Evolutionary conservation across 2,113 vertebrate species (phyloP), one percentile per base, ranked within the genome.

Genomic region (Grus americana): DNA sequence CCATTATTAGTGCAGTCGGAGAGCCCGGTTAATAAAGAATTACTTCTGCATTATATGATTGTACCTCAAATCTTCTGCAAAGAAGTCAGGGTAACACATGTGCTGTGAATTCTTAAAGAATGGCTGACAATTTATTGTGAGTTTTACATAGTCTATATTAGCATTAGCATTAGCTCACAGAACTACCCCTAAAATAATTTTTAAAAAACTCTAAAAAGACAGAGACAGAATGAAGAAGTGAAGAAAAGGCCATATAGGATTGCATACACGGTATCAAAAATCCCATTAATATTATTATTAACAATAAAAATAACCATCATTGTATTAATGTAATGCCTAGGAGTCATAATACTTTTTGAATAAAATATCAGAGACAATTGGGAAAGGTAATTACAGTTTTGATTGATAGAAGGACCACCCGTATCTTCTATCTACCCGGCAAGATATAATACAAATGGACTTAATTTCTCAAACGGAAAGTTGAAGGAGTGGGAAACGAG

Each of bases 321-420:
- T 66, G 46, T 89, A 79, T 91, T 79, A 91, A 82, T 70, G 54
- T 50, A 82, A 88, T 95, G 62, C 62, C 90, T 93, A 88, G 62
- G 42, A 94, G 81, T 92, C 73, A 87, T 81, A 84, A 74, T 68
- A 89, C 46, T 81, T 96, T 92, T 91, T 96, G 76, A 95, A 92
- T 89, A 87, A 93, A 95, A 70, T 92, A 85, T 62, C 70, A 70
- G 70, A 91, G 76, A 94, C 83, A 91, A 87, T 68, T 78, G 83
- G 38, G 76, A 91, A 91, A 95, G 82, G 94, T 95, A 96, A 95
- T 95, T 96, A 95, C 46, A 90, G 42, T 95, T 91, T 82, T 91
- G 91, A 95, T 92, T 97, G 96, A 87, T 90, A 87, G 91, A 91
- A 92, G n/a, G 96, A 87, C 94, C 95, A 97, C 92, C 70, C 76